These are phyloP conservation scores for Anseranas semipalmata DNA, from an alignment of 2,113 vertebrate species.

Conservation along the genomic window DNA sequence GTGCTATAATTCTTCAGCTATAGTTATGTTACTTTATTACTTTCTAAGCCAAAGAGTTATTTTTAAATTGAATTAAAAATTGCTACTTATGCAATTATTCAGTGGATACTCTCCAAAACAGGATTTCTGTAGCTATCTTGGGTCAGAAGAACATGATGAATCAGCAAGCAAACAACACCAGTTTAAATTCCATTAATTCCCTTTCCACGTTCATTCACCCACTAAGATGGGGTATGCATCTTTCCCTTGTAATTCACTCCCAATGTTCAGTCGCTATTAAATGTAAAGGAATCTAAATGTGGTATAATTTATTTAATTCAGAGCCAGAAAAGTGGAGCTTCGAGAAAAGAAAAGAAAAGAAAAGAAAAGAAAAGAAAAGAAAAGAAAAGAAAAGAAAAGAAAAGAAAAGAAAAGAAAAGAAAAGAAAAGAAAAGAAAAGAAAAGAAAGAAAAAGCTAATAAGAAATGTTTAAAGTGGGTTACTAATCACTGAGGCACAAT, in stretches of 20 bases:
- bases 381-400: too few relatives aligned
- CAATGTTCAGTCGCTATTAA: neutral
- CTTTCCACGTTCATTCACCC: neutral
- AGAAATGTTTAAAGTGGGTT: neutral
- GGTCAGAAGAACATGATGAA: constrained; percentile 38
- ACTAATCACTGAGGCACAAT: neutral
- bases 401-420: too few relatives aligned
- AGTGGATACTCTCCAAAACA: constrained; percentile 53
- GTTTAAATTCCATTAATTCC: constrained; percentile 30
- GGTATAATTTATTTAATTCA: neutral
- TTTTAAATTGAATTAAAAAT: constrained; percentile 53
- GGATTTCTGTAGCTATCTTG: constrained; percentile 39
- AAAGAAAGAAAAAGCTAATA: neutral
- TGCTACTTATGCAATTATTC: constrained; percentile 35
- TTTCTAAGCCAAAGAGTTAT: constrained; percentile 49
- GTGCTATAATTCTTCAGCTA: constrained; percentile 8
- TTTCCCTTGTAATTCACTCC: neutral
- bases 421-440: too few relatives aligned
- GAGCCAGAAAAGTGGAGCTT: neutral
- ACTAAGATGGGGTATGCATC: neutral
- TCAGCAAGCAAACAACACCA: constrained; percentile 41
- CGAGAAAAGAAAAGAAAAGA: neutral
- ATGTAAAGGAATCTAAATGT: neutral
- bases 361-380: too few relatives aligned
- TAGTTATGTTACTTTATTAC: constrained; percentile 35